These are phyloP conservation scores for Porites lobata DNA, from an alignment of 92 coral and sea anemone species.

Conservation along the genomic window DNA sequence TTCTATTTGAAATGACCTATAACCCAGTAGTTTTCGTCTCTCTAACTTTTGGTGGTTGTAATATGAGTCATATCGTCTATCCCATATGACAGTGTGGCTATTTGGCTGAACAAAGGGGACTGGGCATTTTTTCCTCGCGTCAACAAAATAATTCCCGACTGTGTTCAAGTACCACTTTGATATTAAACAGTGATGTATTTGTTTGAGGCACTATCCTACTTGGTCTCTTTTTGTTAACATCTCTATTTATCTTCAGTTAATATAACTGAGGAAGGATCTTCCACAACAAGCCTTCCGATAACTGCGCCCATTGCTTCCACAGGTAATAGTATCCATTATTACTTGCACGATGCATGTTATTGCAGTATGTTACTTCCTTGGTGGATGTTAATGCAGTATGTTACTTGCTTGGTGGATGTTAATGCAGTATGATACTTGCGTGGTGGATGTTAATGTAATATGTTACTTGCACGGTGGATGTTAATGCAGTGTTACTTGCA, in stretches of 20 bases:
- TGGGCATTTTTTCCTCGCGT: too few relatives aligned
- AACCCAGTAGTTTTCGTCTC: too few relatives aligned
- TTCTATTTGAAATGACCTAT: too few relatives aligned
- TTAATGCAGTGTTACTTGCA: too few relatives aligned
- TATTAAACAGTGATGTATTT: too few relatives aligned
- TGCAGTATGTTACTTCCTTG: not conserved
- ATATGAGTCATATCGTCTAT: too few relatives aligned
- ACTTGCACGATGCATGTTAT: conserved; percentile 10
- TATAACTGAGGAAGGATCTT: conserved; percentile 6
- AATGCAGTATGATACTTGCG: not conserved
- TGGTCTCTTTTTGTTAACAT: not conserved
- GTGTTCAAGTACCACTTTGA: too few relatives aligned
- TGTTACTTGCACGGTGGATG: not conserved
- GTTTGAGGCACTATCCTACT: not conserved
- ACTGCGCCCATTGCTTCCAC: conserved; percentile 16
- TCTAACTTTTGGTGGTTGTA: too few relatives aligned
- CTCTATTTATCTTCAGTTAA: conserved; percentile 34
- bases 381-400: not conserved
- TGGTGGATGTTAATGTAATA: not conserved
- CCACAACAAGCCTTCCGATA: not conserved
- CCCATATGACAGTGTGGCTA: too few relatives aligned
- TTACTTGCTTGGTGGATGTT: too few relatives aligned
- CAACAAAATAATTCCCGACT: too few relatives aligned
- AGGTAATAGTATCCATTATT: conserved; percentile 25
- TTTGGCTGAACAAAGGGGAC: too few relatives aligned